phyloP scores from a whole-genome alignment of 1,140 invertebrate genomes.

The Drosophila subpulchrella region DNA sequence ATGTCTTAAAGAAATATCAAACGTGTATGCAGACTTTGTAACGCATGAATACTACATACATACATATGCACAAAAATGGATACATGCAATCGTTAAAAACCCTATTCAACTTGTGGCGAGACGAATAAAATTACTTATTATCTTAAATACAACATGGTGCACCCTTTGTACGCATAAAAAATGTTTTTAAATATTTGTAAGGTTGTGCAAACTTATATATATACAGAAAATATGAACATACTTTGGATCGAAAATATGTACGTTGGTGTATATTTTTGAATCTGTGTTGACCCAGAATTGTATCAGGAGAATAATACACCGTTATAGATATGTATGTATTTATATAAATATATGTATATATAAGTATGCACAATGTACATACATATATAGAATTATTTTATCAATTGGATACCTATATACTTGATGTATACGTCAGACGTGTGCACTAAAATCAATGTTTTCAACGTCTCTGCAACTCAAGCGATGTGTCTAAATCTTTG shows the following conservation, averaged over 20 bases:
- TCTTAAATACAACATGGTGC: conserved; percentile 10
- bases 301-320: conserved; percentile 7
- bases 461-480: not conserved
- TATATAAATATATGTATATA: conserved; percentile 10
- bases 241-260: conserved; percentile 10
- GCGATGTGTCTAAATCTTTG: not conserved
- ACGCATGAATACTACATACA: not conserved
- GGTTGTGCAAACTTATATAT: not conserved
- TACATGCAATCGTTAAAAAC: not conserved
- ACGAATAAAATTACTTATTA: not conserved
- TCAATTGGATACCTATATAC: conserved; percentile 7
- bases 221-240: conserved; percentile 2
- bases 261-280: conserved; percentile 22
- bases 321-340: conserved; percentile 6
- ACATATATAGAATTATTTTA: not conserved
- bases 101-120: not conserved
- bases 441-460: conserved; percentile 1
- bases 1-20: not conserved
- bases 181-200: not conserved
- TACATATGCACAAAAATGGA: not conserved
- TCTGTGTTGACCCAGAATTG: conserved; percentile 20
- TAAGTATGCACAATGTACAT: conserved; percentile 5
- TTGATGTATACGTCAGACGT: not conserved
- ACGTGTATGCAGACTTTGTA: not conserved
- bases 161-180: not conserved